Conservation (phyloP, 2,888 invertebrate genomes). For the Scelioninae gen. 2 region DNA sequence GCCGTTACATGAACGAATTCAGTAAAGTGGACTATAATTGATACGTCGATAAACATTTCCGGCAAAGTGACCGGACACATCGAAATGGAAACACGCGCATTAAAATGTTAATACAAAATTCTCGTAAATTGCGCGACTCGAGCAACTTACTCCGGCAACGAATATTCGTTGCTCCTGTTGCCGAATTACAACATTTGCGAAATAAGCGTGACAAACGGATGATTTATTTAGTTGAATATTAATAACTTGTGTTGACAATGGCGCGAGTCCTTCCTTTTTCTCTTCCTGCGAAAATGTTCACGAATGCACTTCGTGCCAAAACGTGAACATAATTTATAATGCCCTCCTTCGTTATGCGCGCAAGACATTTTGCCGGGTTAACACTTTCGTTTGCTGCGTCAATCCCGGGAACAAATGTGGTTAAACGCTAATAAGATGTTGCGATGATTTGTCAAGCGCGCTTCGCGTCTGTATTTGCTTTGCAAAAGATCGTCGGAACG, state of each 20-base stretch:
- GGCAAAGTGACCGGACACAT: slow-evolving; percentile 8
- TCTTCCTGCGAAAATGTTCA: slow-evolving; percentile 20
- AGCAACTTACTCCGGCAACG: slow-evolving; percentile 22
- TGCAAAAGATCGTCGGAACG: slow-evolving; percentile 9
- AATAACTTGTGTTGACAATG: slow-evolving; percentile 45
- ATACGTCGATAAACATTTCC: background rate
- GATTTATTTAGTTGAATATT: slow-evolving; percentile 45
- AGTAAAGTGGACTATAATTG: no score
- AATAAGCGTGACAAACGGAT: slow-evolving; percentile 32
- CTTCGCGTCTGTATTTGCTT: slow-evolving; percentile 11
- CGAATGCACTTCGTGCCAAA: slow-evolving; percentile 33
- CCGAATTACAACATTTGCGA: slow-evolving; percentile 21
- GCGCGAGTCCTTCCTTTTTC: slow-evolving; percentile 22
- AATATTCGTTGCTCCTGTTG: slow-evolving; percentile 8
- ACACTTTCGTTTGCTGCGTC: slow-evolving; percentile 41
- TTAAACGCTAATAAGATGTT: slow-evolving; percentile 29
- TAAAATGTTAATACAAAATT: slow-evolving; percentile 24
- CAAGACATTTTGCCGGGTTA: slow-evolving; percentile 17
- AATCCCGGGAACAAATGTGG: slow-evolving; percentile 13
- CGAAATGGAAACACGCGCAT: background rate
- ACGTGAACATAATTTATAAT: slow-evolving; percentile 46
- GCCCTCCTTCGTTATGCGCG: slow-evolving; percentile 22
- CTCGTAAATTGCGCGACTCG: slow-evolving; percentile 28
- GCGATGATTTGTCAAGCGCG: background rate
- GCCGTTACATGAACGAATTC: no score